Base-by-base conservation (phyloP, 2,113 vertebrate genomes). In the Fregata magnificens region DNA sequence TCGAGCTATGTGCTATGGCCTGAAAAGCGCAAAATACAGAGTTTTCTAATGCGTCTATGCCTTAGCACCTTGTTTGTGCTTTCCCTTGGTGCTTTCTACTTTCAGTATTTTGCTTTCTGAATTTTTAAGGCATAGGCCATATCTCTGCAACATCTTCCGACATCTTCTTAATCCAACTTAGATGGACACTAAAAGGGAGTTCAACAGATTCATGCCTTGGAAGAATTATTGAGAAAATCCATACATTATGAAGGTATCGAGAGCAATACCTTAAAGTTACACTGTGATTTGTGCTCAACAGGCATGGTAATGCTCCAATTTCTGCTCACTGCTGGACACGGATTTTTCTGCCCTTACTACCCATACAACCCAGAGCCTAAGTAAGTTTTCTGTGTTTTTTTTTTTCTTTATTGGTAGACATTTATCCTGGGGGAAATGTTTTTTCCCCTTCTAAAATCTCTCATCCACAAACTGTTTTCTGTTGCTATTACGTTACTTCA, bases 1-100 rank as follows among this genome's bases (percentile, higher is more conserved):
- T 1, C 0, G 1, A 62, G 29, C 36, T 19, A 0, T 1, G 6
- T 14, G 19, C n/a, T 21, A 29, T 6, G 29, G 6, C 9, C 22
- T 13, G 25, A 81, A 42, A 53, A 65, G 26, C 67, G 47, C 50
- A 42, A 85, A 84, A 80, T 12, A 16, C 28, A 56, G 58, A 76
- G 5, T 19, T 82, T 94, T 78, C 50, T 25, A 55, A 5, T 0
- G 4, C 11, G 31, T 59, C 17, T 9, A 7, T 44, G 8, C 36
- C 42, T 83, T 40, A 18, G 55, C 28, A 77, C 16, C 21, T 82
- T 49, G 14, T 5, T 50, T 36, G 20, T 58, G 56, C 67, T 34
- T 50, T 25, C 32, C 3, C 25, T 67, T 3, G 3, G 10, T 38
- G 16, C 31, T 71, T 61, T n/a, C 53, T 38, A 5, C 40, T 66